These are phyloP conservation scores for Podarcis lilfordi DNA, from an alignment of 2,797 vertebrate species.

Conservation along the genomic window DNA sequence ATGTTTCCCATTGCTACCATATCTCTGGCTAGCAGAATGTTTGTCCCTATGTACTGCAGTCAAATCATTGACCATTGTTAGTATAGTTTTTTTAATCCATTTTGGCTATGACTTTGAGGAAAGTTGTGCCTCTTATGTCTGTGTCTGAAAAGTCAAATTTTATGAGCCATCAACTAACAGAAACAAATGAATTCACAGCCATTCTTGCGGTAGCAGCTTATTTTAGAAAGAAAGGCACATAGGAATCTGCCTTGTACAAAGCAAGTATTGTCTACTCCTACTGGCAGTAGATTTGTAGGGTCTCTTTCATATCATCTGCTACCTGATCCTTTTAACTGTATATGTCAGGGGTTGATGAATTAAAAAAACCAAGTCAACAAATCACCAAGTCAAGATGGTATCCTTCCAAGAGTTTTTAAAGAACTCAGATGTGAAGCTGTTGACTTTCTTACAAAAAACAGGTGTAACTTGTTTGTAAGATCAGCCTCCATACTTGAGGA, in stretches of 20 bases:
- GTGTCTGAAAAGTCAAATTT: neutral
- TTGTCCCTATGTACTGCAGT: neutral
- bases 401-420: too few relatives aligned
- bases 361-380: too few relatives aligned
- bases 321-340: neutral
- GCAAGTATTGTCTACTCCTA: neutral
- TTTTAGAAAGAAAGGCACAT: neutral
- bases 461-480: too few relatives aligned
- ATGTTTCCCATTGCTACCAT: slow-evolving; percentile 39
- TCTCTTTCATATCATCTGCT: neutral
- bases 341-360: neutral
- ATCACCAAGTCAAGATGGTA: too few relatives aligned
- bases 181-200: neutral
- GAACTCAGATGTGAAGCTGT: too few relatives aligned
- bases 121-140: neutral
- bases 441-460: too few relatives aligned
- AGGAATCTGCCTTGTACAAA: neutral
- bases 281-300: neutral
- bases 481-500: too few relatives aligned
- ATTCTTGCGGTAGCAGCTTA: neutral
- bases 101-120: neutral
- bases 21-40: slow-evolving; percentile 20
- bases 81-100: neutral
- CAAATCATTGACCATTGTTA: neutral
- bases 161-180: neutral